Base-by-base conservation (phyloP, 2,113 vertebrate genomes). In the Phyllopteryx taeniolatus region DNA sequence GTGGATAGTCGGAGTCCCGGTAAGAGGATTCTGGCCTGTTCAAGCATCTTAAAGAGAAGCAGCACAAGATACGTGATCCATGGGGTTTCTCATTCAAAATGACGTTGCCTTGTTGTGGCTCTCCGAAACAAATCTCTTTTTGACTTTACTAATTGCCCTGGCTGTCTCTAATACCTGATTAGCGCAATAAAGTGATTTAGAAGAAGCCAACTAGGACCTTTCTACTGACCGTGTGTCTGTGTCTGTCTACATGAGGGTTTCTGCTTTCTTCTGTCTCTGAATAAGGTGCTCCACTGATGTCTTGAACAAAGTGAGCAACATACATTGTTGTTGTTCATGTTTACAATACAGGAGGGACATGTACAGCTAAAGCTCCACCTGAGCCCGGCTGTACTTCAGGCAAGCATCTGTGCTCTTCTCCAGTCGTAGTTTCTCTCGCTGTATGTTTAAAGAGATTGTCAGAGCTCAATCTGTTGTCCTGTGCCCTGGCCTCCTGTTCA, bases 1-100 rank as follows among this genome's bases (percentile, higher is more conserved):
- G 39, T 20, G 9, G 60, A 56, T 64, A 33, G 35, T 56, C 53
- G 59, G 33, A 73, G 71, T 60, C 57, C 56, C 71, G 46, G 68
- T 79, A 82, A 85, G 80, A 83, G 62, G 79, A 83, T 89, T 87
- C 76, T 51, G 77, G 49, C 17, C 62, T 17, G 39, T 63, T 62
- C 72, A 77, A 76, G 73, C 51, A 78, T 72, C 73, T 73, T 75
- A 78, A 33, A 69, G 73, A 72, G 49, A 64, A 74, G 31, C 0
- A 1, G 12, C 56, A 65, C 13, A 9, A 43, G 62, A 86, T 65
- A 47, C 72, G 53, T 53, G 56, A 85, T 84, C 78, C 68, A 53
- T 14, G 4, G 69, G 42, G 67, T 76, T 78, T 84, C 49, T 67
- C 62, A 22, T 35, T 75, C 44, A 71, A 20, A 49, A 68, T 62